phyloP scores from a whole-genome alignment of 2,797 vertebrate species.

The Ataeniobius toweri region DNA sequence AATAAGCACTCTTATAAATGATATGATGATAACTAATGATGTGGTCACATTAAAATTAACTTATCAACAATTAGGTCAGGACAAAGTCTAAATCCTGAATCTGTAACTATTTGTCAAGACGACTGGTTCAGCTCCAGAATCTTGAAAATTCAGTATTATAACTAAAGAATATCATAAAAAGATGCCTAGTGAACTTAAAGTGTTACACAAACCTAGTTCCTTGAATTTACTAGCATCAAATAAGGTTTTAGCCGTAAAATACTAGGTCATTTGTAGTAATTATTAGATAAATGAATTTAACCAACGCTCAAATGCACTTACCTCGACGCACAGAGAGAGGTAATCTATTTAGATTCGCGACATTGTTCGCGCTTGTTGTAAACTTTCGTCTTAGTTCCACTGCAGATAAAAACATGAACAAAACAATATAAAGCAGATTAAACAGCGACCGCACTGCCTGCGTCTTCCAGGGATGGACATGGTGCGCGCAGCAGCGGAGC shows the following conservation, averaged over 20 bases:
- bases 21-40: background rate
- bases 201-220: background rate
- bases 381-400: conserved; percentile 6
- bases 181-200: background rate
- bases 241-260: background rate
- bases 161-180: background rate
- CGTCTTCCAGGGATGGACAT: background rate
- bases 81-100: background rate
- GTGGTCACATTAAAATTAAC: background rate
- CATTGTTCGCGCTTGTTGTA: background rate
- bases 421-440: background rate
- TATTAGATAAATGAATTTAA: background rate
- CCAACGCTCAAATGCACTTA: conserved; percentile 39
- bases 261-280: background rate
- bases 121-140: background rate
- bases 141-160: background rate
- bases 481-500: conserved; percentile 20
- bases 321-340: conserved; percentile 39
- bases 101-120: background rate
- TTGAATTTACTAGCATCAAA: too few relatives aligned
- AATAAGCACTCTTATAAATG: background rate
- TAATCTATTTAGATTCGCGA: conserved; percentile 4
- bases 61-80: background rate
- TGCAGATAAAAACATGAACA: background rate
- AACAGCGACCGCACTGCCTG: background rate